Base-by-base conservation (phyloP, 2,888 invertebrate genomes). In the Mythimna ferrago region DNA sequence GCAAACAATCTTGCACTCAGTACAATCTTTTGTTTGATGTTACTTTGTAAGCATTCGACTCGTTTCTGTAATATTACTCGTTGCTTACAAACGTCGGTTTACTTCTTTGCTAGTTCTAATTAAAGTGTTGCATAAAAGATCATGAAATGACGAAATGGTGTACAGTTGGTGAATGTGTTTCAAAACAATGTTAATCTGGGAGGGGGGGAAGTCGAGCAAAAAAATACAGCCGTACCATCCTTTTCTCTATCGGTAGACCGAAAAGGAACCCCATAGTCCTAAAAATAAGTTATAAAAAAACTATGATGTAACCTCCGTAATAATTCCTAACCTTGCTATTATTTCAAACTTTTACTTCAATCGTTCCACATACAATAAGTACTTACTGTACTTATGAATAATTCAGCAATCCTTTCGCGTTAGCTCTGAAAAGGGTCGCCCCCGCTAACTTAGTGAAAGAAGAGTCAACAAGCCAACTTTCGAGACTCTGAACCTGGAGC, bases 381-480 rank as follows among this genome's bases (percentile, higher is more conserved):
- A 51, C 56, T 65, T 62, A 66, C 58, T 14, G 35, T 73, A 62
- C 70, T 71, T 41, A 67, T 82, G 58, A 81, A 79, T 79, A 65
- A 79, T 81, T 83, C 62, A 73, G 32, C 58, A 65, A 68, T 60
- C 26, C 26, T 41, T 56, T 21, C 63, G 60, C 69, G 69, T 78
- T 72, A 65, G 67, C 65, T 80, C 54, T 68, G 58, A 67, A 73
- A 66, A 80, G 68, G 67, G 74, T 71, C 56, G 57, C 60, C 56
- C 57, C 53, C 57, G 35, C 56, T 63, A 77, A 77, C 54, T 74
- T 73, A 70, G 67, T 74, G 64, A 77, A 81, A 75, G 67, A 62
- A 57, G 48, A 84, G 77, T 80, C 84, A 77, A 83, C 77, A 74
- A 74, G 70, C 56, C 16, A 77, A 80, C 72, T 81, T 78, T 72